Evolutionary conservation across 2,797 vertebrate genomes (phyloP), one percentile per base, ranked within the genome.

Genomic region (Carduelis carduelis): DNA sequence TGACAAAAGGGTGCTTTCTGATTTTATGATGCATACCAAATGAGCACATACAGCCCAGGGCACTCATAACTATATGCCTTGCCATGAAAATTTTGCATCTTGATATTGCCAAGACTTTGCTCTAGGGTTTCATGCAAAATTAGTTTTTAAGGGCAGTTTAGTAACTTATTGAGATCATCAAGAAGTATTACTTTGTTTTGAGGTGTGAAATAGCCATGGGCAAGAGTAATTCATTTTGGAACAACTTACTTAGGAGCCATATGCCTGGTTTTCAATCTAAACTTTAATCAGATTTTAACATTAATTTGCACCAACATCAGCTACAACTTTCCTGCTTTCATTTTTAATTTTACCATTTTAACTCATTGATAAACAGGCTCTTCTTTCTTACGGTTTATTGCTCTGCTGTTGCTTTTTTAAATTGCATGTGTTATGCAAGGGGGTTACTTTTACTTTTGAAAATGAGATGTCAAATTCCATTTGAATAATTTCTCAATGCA

Each of bases 21-120:
- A 82, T 89, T 98, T 98, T 98, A 98, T 98, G 98, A 97, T 91
- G 98, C 95, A 95, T 98, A 98, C 93, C 98, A 98, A 99, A 99
- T 98, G 97, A 98, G 95, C 72, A 93, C 84, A 69, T 91, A 96
- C 96, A 96, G 98, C 98, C 97, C 94, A 89, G 97, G 98, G 97
- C 93, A 97, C 97, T 97, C 96, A 93, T 96, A 97, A 98, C 97
- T 97, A 91, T 93, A 97, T 97, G 97, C 97, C 64, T 87, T 94
- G 97, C 97, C 97, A 98, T 97, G 97, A 97, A 98, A 98, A 97
- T 96, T 91, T 96, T 96, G 95, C 97, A 96, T 97, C 97, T 98
- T 96, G 97, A 97, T 97, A 97, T 96, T 96, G 97, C 97, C 97
- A 97, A 98, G 97, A 96, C 92, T 97, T 97, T 96, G 98, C 98